Evolutionary conservation across 2,888 invertebrate genomes (phyloP).

Genomic region (Beris morrisii): DNA sequence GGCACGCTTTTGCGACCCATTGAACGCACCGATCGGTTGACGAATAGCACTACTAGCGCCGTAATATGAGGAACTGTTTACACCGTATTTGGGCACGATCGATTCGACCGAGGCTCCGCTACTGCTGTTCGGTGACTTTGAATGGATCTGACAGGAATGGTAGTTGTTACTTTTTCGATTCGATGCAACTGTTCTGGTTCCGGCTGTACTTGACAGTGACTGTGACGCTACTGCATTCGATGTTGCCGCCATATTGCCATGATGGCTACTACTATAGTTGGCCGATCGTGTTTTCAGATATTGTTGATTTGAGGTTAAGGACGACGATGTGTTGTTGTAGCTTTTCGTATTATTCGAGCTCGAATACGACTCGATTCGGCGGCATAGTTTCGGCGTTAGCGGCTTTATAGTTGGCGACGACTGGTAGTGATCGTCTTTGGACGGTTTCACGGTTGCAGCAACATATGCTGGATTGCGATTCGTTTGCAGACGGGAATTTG

Average conservation of each 20-base stretch:
- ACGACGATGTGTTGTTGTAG: constrained; percentile 15
- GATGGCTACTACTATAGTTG: constrained; percentile 31
- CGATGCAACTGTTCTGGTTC: background rate
- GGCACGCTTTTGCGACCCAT: constrained; percentile 50
- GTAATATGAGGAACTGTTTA: constrained; percentile 39
- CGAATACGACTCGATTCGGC: constrained; percentile 50
- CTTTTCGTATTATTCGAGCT: constrained; percentile 27
- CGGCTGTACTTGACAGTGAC: constrained; percentile 41
- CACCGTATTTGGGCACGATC: constrained; percentile 47
- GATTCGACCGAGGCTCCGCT: constrained; percentile 44
- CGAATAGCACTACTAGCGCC: constrained; percentile 1
- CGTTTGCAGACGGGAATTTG: constrained; percentile 39
- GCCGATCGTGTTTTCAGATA: constrained; percentile 27
- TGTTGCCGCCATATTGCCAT: constrained; percentile 31
- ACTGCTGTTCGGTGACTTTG: constrained; percentile 44
- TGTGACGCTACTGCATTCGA: constrained; percentile 39
- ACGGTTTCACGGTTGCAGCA: constrained; percentile 18
- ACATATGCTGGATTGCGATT: no score
- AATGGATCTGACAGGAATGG: constrained; percentile 38
- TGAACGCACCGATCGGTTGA: background rate
- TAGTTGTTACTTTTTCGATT: constrained; percentile 10
- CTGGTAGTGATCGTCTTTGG: constrained; percentile 27
- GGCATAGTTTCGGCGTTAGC: constrained; percentile 53
- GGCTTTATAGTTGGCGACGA: constrained; percentile 47
- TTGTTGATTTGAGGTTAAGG: constrained; percentile 33